Conservation (phyloP, 2,888 invertebrate genomes). For the Mongoloraphidia duomilia region DNA sequence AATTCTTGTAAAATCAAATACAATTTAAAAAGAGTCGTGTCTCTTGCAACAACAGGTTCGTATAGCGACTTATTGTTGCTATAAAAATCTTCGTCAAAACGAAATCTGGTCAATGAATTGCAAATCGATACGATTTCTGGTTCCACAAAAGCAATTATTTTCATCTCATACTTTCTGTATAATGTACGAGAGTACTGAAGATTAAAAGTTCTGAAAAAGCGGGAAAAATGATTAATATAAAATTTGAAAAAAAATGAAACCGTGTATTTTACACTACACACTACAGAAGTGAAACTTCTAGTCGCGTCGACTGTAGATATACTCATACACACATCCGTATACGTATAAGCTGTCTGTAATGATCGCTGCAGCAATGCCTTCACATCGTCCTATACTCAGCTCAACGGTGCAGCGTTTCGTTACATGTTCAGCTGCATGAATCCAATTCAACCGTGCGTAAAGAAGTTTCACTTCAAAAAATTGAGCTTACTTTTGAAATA, state of each 20-base stretch:
- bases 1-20: slow-evolving; percentile 85
- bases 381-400: no score
- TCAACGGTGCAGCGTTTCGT: no score
- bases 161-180: slow-evolving; percentile 56
- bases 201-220: slow-evolving; percentile 45
- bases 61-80: slow-evolving; percentile 33
- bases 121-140: slow-evolving; percentile 60
- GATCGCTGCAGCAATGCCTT: no score
- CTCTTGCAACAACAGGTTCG: slow-evolving; percentile 55
- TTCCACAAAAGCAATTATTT: slow-evolving; percentile 54
- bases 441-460: not conserved
- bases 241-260: no score
- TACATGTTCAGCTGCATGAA: no score
- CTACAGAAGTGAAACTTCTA: no score
- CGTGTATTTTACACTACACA: no score
- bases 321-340: no score
- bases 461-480: not conserved
- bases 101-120: slow-evolving; percentile 50
- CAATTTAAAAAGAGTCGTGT: slow-evolving; percentile 81
- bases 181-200: slow-evolving; percentile 58
- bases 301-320: no score
- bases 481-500: slow-evolving; percentile 65
- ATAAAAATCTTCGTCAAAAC: slow-evolving; percentile 36
- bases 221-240: slow-evolving; percentile 6
- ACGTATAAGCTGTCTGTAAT: no score